These are phyloP conservation scores for Palloptera scutellata DNA, from an alignment of 2,888 invertebrate genomes.

Conservation along the genomic window DNA sequence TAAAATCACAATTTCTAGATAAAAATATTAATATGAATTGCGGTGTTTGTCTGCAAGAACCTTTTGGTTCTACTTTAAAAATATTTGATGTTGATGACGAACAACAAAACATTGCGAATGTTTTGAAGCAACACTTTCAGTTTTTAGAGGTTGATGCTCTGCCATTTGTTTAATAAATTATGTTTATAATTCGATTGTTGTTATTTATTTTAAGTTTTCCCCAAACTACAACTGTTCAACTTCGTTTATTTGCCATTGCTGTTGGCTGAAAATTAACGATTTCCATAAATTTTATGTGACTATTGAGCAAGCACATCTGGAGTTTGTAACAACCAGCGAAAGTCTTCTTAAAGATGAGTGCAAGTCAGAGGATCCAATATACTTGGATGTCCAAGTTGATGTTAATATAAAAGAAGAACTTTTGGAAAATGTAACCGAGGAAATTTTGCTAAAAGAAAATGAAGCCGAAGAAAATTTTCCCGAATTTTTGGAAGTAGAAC, in stretches of 20 bases:
- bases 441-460: no score
- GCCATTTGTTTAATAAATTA: background rate
- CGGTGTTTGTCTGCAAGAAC: slow-evolving; percentile 54
- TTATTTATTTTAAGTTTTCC: slow-evolving; percentile 45
- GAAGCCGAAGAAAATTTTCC: no score
- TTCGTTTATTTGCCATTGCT: slow-evolving; percentile 52
- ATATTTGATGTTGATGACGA: slow-evolving; percentile 51
- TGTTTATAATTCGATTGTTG: background rate
- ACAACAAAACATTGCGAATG: slow-evolving; percentile 49
- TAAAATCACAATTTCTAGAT: background rate
- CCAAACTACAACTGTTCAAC: slow-evolving; percentile 52
- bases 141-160: slow-evolving; percentile 51
- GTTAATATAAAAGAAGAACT: slow-evolving; percentile 38
- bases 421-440: slow-evolving; percentile 27
- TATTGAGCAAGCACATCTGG: slow-evolving; percentile 54
- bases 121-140: slow-evolving; percentile 59
- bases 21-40: slow-evolving; percentile 45
- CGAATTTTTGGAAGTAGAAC: background rate
- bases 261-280: slow-evolving; percentile 57
- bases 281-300: slow-evolving; percentile 59
- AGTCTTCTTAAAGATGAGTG: background rate
- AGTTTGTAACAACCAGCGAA: background rate
- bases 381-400: background rate
- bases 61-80: slow-evolving; percentile 48
- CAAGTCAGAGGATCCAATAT: background rate